These are phyloP conservation scores for Rhodophaea formosa DNA, from an alignment of 2,888 invertebrate species.

Conservation along the genomic window DNA sequence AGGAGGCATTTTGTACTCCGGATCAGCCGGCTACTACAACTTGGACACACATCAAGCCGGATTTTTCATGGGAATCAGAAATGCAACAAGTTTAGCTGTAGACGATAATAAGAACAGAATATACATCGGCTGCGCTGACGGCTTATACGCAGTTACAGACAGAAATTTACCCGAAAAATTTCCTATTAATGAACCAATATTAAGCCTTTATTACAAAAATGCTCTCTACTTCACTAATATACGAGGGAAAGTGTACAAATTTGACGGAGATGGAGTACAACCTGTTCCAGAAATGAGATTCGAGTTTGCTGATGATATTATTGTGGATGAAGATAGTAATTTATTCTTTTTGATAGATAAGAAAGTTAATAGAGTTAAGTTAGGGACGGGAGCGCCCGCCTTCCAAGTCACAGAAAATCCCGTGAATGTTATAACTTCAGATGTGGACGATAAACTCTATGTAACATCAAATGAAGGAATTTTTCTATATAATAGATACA, in stretches of 20 bases:
- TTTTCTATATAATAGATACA: constrained; percentile 65
- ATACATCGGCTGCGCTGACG: constrained; percentile 61
- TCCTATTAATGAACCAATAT: constrained; percentile 56
- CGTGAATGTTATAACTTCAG: constrained; percentile 48
- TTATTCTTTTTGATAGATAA: constrained; percentile 54
- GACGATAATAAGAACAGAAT: constrained; percentile 56
- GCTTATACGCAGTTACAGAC: constrained; percentile 52
- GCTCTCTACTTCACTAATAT: constrained; percentile 55
- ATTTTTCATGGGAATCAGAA: constrained; percentile 55
- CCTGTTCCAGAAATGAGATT: constrained; percentile 49
- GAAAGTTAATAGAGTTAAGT: constrained; percentile 53
- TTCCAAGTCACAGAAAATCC: constrained; percentile 15
- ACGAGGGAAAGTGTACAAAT: constrained; percentile 52
- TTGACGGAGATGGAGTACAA: constrained; percentile 50
- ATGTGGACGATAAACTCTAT: constrained; percentile 49
- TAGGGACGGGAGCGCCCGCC: constrained; percentile 44
- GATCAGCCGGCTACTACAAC: constrained; percentile 49
- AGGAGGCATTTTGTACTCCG: constrained; percentile 39
- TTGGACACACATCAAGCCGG: constrained; percentile 44
- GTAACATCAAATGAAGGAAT: constrained; percentile 54
- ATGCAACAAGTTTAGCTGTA: constrained; percentile 61
- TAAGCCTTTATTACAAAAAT: constrained; percentile 54
- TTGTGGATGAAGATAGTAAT: constrained; percentile 61
- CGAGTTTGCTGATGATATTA: constrained; percentile 48
- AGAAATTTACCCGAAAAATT: constrained; percentile 52